A percentile compares a stretch with the other conserved stretches of the same genome.
phyloP scores from a whole-genome alignment of 1,140 invertebrate genomes.

The Ditylenchus dipsaci region DNA sequence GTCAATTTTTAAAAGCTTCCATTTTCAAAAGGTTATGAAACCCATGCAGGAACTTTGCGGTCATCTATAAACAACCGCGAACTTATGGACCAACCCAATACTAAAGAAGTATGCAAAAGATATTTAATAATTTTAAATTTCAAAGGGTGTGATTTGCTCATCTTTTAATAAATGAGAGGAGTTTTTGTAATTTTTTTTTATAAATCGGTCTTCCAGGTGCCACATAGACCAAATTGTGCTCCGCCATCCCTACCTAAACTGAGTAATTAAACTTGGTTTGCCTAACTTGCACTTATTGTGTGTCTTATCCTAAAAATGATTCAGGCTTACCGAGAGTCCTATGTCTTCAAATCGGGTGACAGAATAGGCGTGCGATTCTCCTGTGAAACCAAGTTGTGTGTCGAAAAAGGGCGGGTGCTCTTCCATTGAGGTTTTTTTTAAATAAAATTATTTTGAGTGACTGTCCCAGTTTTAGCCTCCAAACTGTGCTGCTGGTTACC shows the following conservation, averaged over 20 bases:
- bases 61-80: too few relatives aligned
- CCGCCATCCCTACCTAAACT: slow-evolving; percentile 55
- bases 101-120: too few relatives aligned
- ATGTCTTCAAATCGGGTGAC: slow-evolving; percentile 57
- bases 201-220: slow-evolving; percentile 35
- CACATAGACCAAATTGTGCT: slow-evolving; percentile 49
- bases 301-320: not conserved
- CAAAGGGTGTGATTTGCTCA: too few relatives aligned
- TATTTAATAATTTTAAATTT: too few relatives aligned
- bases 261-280: slow-evolving; percentile 51
- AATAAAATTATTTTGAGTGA: not conserved
- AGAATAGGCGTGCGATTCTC: slow-evolving; percentile 53
- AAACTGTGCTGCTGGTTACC: not conserved
- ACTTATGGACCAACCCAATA: too few relatives aligned
- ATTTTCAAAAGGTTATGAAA: too few relatives aligned
- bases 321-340: slow-evolving; percentile 51
- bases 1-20: too few relatives aligned
- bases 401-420: slow-evolving; percentile 56
- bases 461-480: not conserved
- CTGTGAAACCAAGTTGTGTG: slow-evolving; percentile 54
- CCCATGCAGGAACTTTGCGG: too few relatives aligned
- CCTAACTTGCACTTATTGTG: not conserved
- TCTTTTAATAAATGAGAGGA: too few relatives aligned
- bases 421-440: slow-evolving; percentile 48
- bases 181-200: too few relatives aligned